phyloP scores from a whole-genome alignment of 2,888 invertebrate species.

The Agrochola circellaris region DNA sequence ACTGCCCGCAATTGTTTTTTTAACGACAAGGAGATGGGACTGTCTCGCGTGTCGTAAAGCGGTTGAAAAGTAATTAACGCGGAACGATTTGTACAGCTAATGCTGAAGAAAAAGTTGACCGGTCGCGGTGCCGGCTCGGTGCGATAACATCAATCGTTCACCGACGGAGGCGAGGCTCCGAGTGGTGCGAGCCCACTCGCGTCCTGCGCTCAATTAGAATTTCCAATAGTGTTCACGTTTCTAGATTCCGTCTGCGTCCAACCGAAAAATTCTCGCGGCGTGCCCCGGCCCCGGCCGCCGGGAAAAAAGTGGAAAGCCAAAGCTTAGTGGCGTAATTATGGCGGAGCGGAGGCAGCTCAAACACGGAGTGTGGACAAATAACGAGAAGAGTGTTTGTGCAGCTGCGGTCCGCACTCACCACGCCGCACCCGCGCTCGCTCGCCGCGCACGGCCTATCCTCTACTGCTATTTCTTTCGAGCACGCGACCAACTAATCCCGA shows the following conservation, averaged over 20 bases:
- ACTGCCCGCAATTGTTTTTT: conserved; percentile 75
- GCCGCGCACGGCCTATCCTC: conserved; percentile 61
- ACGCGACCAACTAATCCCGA: conserved; percentile 76
- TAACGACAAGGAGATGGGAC: conserved; percentile 74
- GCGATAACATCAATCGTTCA: conserved; percentile 77
- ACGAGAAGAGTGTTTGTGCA: conserved; percentile 85
- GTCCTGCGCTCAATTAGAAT: conserved; percentile 76
- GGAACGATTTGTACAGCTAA: conserved; percentile 78
- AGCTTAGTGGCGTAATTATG: conserved; percentile 84
- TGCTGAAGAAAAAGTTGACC: conserved; percentile 72
- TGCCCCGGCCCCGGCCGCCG: conserved; percentile 65
- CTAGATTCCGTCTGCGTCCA: conserved; percentile 75
- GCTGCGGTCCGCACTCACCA: conserved; percentile 75
- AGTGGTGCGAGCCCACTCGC: conserved; percentile 54
- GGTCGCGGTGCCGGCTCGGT: conserved; percentile 64
- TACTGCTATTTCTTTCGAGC: conserved; percentile 71
- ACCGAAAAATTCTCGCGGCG: conserved; percentile 76
- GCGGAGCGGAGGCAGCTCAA: conserved; percentile 79
- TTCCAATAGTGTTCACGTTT: conserved; percentile 77
- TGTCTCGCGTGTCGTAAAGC: conserved; percentile 79
- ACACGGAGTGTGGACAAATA: conserved; percentile 84
- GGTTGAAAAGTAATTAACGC: conserved; percentile 78
- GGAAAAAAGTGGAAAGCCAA: conserved; percentile 80
- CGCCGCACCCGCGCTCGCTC: conserved; percentile 64
- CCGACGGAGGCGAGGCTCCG: conserved; percentile 67